These are phyloP conservation scores for Dolichallabes microphthalmus DNA, from an alignment of 2,113 vertebrate genomes.

Conservation along the genomic window DNA sequence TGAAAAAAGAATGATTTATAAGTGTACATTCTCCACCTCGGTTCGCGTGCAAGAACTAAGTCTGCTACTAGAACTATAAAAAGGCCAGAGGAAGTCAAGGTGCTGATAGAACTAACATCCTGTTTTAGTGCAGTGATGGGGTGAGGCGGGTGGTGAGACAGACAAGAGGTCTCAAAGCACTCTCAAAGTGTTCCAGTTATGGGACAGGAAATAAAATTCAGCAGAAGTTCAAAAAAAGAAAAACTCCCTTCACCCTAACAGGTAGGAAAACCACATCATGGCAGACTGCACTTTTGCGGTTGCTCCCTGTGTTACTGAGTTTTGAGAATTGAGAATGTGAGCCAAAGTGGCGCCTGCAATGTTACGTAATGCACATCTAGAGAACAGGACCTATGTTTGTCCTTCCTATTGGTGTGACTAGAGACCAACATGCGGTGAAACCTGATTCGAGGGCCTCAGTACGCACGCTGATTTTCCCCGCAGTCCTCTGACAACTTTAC, in stretches of 20 bases:
- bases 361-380: background rate
- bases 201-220: constrained; percentile 33
- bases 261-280: constrained; percentile 26
- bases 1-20: background rate
- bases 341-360: background rate
- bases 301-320: background rate
- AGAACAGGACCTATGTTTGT: background rate
- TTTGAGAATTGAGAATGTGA: background rate
- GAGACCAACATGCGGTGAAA: constrained; percentile 50
- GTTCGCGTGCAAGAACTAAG: background rate
- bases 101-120: constrained; percentile 51
- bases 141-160: constrained; percentile 3
- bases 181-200: constrained; percentile 36
- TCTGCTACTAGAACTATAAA: constrained; percentile 27
- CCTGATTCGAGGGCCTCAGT: constrained; percentile 48
- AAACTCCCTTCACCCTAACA: background rate
- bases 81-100: constrained; percentile 36
- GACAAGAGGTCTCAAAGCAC: constrained; percentile 4
- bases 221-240: background rate
- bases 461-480: constrained; percentile 25
- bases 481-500: constrained; percentile 52
- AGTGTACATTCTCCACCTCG: no score
- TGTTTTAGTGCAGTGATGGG: constrained; percentile 35
- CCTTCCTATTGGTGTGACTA: background rate
- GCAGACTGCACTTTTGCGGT: background rate